Conservation (phyloP, 2,113 vertebrate genomes). For the Microcebus murinus region DNA sequence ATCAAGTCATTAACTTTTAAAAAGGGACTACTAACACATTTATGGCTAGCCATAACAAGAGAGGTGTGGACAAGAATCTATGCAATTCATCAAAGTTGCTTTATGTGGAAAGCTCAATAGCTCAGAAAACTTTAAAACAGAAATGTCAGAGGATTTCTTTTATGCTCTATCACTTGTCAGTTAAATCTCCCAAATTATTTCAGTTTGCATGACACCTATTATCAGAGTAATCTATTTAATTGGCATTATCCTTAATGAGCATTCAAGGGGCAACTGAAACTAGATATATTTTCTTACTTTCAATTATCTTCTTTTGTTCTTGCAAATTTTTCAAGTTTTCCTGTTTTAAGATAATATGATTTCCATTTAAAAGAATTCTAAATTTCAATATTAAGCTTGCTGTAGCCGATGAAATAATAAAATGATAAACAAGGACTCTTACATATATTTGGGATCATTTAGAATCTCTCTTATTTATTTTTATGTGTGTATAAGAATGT, state of each 20-base stretch:
- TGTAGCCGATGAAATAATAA: background rate
- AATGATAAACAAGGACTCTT: background rate
- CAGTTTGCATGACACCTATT: background rate
- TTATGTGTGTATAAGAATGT: background rate
- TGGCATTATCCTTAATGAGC: background rate
- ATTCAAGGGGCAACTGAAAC: slow-evolving; percentile 26
- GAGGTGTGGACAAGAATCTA: background rate
- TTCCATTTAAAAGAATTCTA: background rate
- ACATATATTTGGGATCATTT: background rate
- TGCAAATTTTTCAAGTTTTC: background rate
- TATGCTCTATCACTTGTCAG: background rate
- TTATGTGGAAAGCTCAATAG: background rate
- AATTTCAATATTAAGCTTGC: background rate
- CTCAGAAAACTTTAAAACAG: background rate
- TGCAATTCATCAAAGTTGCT: background rate
- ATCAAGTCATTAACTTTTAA: background rate
- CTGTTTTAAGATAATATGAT: slow-evolving; percentile 21
- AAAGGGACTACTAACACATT: background rate
- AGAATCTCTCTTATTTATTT: background rate
- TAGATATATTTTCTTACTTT: background rate
- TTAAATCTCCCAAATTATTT: background rate
- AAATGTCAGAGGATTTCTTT: background rate
- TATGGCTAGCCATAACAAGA: background rate
- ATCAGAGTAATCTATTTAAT: background rate
- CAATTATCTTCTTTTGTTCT: background rate